These are phyloP conservation scores for Serinus canaria DNA, from an alignment of 2,113 vertebrate species.

Conservation along the genomic window DNA sequence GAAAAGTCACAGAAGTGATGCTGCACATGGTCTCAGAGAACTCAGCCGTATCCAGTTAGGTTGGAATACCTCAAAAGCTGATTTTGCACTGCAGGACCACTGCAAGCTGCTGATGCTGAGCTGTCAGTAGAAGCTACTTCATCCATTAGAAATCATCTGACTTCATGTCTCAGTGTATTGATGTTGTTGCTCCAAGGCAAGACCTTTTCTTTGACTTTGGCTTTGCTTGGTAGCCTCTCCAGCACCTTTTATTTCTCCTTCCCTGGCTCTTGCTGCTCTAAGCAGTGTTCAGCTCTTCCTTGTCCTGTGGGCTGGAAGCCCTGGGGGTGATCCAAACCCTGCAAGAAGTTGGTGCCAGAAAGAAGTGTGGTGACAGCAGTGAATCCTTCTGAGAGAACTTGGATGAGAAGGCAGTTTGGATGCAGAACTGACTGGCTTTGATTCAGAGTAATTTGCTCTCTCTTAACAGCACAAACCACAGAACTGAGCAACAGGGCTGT, in stretches of 20 bases:
- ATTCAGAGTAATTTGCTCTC: background rate
- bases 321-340: background rate
- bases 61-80: background rate
- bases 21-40: background rate
- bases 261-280: background rate
- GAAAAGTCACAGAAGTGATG: background rate
- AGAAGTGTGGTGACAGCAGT: background rate
- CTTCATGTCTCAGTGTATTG: background rate
- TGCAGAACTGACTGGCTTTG: background rate
- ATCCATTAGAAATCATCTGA: background rate
- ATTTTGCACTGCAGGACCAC: background rate
- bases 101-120: background rate
- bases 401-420: background rate
- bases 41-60: rapidly evolving
- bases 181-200: background rate
- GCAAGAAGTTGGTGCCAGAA: background rate
- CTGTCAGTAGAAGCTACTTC: background rate
- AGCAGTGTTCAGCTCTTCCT: background rate
- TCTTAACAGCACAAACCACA: background rate
- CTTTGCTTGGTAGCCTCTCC: background rate
- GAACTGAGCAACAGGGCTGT: background rate
- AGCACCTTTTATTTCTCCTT: background rate
- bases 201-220: background rate
- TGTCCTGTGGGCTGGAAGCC: background rate
- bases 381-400: background rate